Evolutionary conservation across 2,888 invertebrate species (phyloP), one percentile per base, ranked within the genome.

Genomic region (Dendrolimus houi): DNA sequence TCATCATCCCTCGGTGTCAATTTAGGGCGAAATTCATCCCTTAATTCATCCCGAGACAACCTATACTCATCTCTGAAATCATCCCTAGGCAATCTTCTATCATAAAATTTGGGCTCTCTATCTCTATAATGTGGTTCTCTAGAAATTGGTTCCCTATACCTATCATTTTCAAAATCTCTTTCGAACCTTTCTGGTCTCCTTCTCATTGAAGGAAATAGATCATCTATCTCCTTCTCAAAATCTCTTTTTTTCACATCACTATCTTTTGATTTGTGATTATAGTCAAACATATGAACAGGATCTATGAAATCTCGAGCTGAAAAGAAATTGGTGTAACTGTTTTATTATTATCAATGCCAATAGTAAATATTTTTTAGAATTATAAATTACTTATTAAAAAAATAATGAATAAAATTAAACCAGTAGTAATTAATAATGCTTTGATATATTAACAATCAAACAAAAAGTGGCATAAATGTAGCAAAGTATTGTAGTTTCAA

Each of bases 231-330:
- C 63, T 69, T 81, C 66, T 85, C 85, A 69, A 83, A 86, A 68
- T 86, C 79, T 60, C 68, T 81, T 60, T 72, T 83, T 61, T 74
- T 82, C 40, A 67, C 67, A 54, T 86, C 87, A 29, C 74, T 74
- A 58, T 87, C 82, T 64, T 87, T 92, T 56, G 92, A 90, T 69
- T 85, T 92, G 72, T 95, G 95, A 62, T 94, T 93, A 76, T 95
- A 95, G 75, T 95, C 94, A 82, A 95, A 94, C 65, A 92, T 93
- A 70, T 93, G 92, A 8, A 93, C 90, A 29, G 94, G 93, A 73
- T 93, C 93, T 65, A 94, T 91, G 62, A 93, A 91, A 58, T 92
- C 92, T 55, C 91, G 88, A 57, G 84, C 91, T 91, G 70, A 71
- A 87, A 81, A 57, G 42, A 58, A 63, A 65, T 29, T 3, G 29